Percentiles rank a stretch among this genome's conserved stretches.
These are phyloP conservation scores for Myotis pilosus DNA, from an alignment of 2,797 vertebrate genomes.

Conservation along the genomic window DNA sequence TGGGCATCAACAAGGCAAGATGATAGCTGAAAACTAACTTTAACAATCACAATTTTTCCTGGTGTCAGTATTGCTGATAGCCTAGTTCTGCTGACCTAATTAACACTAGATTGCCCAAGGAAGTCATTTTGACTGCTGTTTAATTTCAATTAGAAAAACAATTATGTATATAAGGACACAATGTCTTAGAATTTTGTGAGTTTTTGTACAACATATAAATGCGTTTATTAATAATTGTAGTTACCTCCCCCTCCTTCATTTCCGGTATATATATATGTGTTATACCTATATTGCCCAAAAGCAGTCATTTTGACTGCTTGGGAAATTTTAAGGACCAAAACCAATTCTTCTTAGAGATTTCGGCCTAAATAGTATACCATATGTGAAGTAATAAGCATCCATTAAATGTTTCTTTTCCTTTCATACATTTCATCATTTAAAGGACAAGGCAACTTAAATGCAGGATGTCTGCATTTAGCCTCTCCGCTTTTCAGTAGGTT, in stretches of 20 bases:
- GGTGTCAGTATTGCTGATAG: neutral
- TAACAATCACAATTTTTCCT: neutral
- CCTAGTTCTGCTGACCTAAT: neutral
- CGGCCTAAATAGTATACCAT: neutral
- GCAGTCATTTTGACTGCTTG: too few species aligned
- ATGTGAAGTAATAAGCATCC: neutral
- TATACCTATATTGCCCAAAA: too few species aligned
- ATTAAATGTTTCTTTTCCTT: constrained; percentile 40
- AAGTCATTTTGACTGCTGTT: too few species aligned
- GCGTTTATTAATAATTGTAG: too few species aligned
- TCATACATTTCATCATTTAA: constrained; percentile 40
- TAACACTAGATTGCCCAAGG: too few species aligned
- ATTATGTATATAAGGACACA: too few species aligned
- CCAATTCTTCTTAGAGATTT: neutral
- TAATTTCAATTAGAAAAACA: too few species aligned
- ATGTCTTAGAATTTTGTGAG: too few species aligned
- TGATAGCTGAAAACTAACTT: neutral
- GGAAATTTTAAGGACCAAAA: neutral
- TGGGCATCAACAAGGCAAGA: neutral
- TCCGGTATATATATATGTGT: too few species aligned
- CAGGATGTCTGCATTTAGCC: neutral
- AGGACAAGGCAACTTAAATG: neutral
- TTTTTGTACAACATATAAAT: too few species aligned
- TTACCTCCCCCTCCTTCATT: too few species aligned
- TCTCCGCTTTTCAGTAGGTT: neutral